Conservation (phyloP, 2,888 invertebrate species). For the Dermolepida albohirtum region DNA sequence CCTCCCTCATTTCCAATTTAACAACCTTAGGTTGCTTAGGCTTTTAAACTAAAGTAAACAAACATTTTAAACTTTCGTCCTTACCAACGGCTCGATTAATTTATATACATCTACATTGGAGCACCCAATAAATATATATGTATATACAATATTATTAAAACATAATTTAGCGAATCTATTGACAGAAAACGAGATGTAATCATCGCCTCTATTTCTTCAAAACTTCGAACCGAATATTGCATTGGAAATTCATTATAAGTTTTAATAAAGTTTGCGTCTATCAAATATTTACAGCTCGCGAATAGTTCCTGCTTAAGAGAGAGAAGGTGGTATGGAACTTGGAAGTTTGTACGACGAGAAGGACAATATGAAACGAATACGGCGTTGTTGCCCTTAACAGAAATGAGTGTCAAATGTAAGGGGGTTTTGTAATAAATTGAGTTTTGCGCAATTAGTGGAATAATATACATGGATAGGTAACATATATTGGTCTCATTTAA, state of each 20-base stretch:
- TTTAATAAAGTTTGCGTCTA: conserved; percentile 32
- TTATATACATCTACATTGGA: conserved; percentile 1
- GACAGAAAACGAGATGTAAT: conserved; percentile 25
- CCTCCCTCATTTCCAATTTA: no score
- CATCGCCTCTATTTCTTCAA: not conserved
- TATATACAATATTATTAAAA: conserved; percentile 10
- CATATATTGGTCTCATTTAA: no score
- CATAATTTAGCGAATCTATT: conserved; percentile 31
- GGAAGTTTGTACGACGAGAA: not conserved
- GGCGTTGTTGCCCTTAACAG: not conserved
- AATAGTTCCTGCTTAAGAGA: conserved; percentile 22
- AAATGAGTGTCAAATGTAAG: conserved; percentile 10
- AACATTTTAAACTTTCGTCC: conserved; percentile 13
- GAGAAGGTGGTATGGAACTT: not conserved
- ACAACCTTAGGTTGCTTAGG: no score
- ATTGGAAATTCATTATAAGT: conserved; percentile 36
- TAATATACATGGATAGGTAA: no score
- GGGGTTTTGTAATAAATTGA: conserved; percentile 13
- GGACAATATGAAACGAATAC: not conserved
- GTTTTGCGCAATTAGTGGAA: not conserved
- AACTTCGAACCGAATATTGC: not conserved
- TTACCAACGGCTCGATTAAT: conserved; percentile 2
- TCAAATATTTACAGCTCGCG: conserved; percentile 30
- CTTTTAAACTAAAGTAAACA: conserved; percentile 1
- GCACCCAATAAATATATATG: conserved; percentile 4